Conservation (phyloP, 2,797 vertebrate genomes). For the Naso thynnoides region DNA sequence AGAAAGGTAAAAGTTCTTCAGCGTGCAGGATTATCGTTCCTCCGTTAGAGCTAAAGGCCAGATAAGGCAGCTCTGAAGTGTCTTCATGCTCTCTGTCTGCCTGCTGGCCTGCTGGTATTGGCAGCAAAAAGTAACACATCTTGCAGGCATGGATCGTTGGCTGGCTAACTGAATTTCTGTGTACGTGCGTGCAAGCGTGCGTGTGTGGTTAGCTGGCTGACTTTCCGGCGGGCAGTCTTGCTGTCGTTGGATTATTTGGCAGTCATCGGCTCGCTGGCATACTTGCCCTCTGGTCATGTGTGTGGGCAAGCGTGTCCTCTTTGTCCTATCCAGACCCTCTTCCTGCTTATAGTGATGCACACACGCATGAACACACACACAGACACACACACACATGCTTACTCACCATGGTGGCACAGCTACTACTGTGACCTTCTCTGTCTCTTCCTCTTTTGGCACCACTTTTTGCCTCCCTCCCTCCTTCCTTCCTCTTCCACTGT, state of each 20-base stretch:
- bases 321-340: constrained; percentile 63
- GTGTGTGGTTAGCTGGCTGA: constrained; percentile 47
- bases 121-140: constrained; percentile 72
- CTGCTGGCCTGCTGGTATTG: constrained; percentile 69
- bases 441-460: constrained; percentile 72
- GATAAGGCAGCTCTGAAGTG: constrained; percentile 55
- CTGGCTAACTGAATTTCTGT: constrained; percentile 49
- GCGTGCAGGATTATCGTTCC: constrained; percentile 17
- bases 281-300: constrained; percentile 66
- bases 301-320: constrained; percentile 61
- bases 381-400: constrained; percentile 8
- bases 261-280: constrained; percentile 52
- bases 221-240: constrained; percentile 57
- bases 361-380: constrained; percentile 31
- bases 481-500: constrained; percentile 50
- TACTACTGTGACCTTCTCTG: constrained; percentile 64
- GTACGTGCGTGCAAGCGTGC: background rate
- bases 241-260: constrained; percentile 73
- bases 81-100: constrained; percentile 47
- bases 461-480: constrained; percentile 37
- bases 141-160: constrained; percentile 64
- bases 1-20: constrained; percentile 2
- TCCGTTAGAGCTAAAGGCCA: constrained; percentile 39
- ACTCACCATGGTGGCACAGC: constrained; percentile 36
- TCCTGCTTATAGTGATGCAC: constrained; percentile 28